Base-by-base conservation (phyloP, 1,140 invertebrate species). In the Leptestheria dahalacensis region DNA sequence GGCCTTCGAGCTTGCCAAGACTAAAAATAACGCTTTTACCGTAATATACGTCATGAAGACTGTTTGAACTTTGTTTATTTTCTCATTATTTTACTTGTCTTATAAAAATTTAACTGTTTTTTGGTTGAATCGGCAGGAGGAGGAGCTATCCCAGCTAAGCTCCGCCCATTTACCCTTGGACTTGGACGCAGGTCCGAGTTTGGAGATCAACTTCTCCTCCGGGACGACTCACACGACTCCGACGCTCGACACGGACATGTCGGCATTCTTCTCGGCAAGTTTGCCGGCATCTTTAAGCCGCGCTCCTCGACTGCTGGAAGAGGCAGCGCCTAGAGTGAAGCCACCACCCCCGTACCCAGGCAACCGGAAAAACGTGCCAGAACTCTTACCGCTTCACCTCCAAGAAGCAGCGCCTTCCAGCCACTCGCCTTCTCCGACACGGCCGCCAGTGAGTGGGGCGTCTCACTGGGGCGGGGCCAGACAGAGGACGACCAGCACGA, bases 401-500 rank as follows among this genome's bases (percentile, higher is more conserved):
- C 23, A 26, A 21, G 53, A 33, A 21, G 20, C 26, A 10, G 15
- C 33, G 21, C 26, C 53, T 55, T 55, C 53, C 15, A 55, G 53
- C 53, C 53, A 55, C 33, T 55, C 53, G 15, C 53, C 53, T 21
- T 55, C 53, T 12, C 53, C 53, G 3, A 55, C 53, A 29, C 23
- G 53, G 21, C 53, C 53, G 21, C 2, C 59, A 57, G 23, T 59
- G 47, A 9, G 21, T 54, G 52, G 53, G 21, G 25, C 61, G 62
- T 58, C 59, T 53, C 26, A 61, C 46, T n/a, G 26, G 57, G 52
- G 53, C 26, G 25, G 63, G 62, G 60, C 65, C 64, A n/a, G 64
- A 64, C 2, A 65, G 64, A 26, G 65, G 61, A 11, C 65, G 62
- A 11, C 65, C 64, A 50, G 62, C 62, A 25, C 61, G 59, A 11